Base-by-base conservation (phyloP, 1,140 invertebrate species). In the Drosophila rhopaloa region DNA sequence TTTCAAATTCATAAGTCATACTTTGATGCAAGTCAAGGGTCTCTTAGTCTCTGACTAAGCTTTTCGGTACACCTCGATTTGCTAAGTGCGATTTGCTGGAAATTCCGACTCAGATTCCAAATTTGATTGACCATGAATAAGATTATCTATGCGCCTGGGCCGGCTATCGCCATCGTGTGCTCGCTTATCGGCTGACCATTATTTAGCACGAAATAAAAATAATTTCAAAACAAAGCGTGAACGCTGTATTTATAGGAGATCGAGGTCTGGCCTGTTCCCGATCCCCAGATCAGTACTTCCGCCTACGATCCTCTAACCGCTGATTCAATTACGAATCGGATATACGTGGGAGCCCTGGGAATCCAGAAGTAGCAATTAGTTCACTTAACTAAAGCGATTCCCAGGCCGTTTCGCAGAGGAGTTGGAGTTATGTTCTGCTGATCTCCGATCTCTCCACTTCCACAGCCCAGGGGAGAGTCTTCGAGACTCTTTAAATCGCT, bases 161-260 rank as follows among this genome's bases (percentile, higher is more conserved):
- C n/a, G 24, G 8, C 63, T 37, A 47, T 47, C 41, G 57, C 58
- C 43, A 48, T 62, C 58, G 14, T 40, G 43, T 37, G 48, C 51
- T 14, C 16, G 19, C 67, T 71, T 71, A 71, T 71, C 38, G 44
- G 46, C 16, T n/a, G 29, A 66, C 71, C 32, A 76, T 72, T 76
- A 61, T 65, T 68, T 84, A 67, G 46, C 46, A 62, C 14, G 16
- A 70, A 71, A 32, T 71, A 71, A 48, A 71, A 71, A 71, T 71
- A 58, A 71, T 70, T 71, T 71, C 67, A 71, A 71, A 71, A 71
- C 65, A 71, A 71, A 71, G 55, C 51, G 37, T 35, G 63, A n/a
- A 24, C 19, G 13, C 16, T 19, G 11, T 65, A 56, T 55, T 47
- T 32, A 35, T 68, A 68, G 63, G 48, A 55, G 55, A 40, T 56